Conservation (phyloP, 30 jellyfish, hydroid and myxozoan genomes). For the Hydra vulgaris region DNA sequence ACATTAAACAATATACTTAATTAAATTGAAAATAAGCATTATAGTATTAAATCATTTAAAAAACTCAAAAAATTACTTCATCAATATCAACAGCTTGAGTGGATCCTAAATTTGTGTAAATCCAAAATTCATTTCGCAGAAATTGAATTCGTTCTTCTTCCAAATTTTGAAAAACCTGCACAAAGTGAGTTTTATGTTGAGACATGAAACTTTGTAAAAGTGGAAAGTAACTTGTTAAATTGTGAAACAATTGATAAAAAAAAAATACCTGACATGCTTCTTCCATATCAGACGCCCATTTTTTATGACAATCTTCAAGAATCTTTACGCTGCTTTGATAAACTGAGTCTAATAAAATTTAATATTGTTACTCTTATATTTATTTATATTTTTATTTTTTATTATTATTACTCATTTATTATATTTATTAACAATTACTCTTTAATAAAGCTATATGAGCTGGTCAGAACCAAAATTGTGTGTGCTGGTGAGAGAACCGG, state of each 20-base stretch:
- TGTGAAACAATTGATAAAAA: not conserved
- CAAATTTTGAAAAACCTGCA: constrained; percentile 55
- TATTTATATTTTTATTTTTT: not conserved
- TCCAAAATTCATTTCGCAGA: constrained; percentile 79
- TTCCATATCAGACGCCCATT: constrained; percentile 74
- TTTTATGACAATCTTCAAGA: constrained; percentile 42
- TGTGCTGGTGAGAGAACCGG: too few species aligned
- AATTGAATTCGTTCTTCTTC: constrained; percentile 75
- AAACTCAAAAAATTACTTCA: constrained; percentile 35
- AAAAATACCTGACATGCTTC: constrained; percentile 50
- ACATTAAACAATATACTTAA: too few species aligned
- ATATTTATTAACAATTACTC: too few species aligned
- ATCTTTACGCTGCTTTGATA: constrained; percentile 67
- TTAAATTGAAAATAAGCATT: not conserved
- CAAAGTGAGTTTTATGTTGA: not conserved
- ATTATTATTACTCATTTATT: too few species aligned
- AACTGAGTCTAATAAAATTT: constrained; percentile 38
- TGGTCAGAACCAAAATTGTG: too few species aligned
- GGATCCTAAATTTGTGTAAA: constrained; percentile 61
- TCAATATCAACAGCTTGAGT: constrained; percentile 55
- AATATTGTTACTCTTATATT: not conserved
- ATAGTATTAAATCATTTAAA: too few species aligned
- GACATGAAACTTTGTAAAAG: not conserved
- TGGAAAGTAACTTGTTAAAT: too few species aligned
- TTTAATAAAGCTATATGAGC: too few species aligned